Evolutionary conservation across 2,797 vertebrate species (phyloP), one percentile per base, ranked within the genome.

Genomic region (Scolopax bukidnonensis): DNA sequence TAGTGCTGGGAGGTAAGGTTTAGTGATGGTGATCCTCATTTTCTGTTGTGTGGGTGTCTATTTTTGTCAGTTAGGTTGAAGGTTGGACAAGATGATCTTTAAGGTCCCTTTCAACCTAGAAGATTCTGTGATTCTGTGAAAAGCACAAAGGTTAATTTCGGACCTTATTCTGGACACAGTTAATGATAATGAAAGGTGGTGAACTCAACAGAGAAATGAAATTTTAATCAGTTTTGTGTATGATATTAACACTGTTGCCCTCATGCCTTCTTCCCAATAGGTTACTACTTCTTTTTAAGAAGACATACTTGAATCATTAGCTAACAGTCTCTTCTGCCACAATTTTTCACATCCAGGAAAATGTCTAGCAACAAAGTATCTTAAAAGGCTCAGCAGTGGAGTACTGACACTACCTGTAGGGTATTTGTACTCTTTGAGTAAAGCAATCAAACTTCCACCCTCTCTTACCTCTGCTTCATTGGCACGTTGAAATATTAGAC

Each of bases 401-500:
- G 69, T 69, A 32, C 32, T 74, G 60, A 68, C 32, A 70, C 20
- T n/a, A 45, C 41, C 56, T 77, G 38, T n/a, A 68, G 45, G 12
- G 20, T 56, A 67, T 71, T 64, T 87, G 21, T 50, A 18, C 33
- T 79, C 47, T 67, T 80, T 83, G 73, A 90, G 82, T 18, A 50
- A 12, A 9, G 43, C 56, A 61, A 64, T 47, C 61, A 48, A 65
- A 43, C n/a, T 67, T 88, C n/a, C 27, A 45, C 33, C 9, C 28
- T 68, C 86, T 59, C 67, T 75, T 74, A 27, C 36, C 14, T 81
- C 63, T 86, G 59, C 28, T 71, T 67, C 10, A 23, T 20, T 93
- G 91, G n/a, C 74, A 43, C 48, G 51, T 32, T 91, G 82, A 91
- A 96, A 89, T 93, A 97, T 93, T 92, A 85, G 41, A 94, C 40